phyloP scores from a whole-genome alignment of 2,797 vertebrate species.

The Poeciliopsis paucimaculata region DNA sequence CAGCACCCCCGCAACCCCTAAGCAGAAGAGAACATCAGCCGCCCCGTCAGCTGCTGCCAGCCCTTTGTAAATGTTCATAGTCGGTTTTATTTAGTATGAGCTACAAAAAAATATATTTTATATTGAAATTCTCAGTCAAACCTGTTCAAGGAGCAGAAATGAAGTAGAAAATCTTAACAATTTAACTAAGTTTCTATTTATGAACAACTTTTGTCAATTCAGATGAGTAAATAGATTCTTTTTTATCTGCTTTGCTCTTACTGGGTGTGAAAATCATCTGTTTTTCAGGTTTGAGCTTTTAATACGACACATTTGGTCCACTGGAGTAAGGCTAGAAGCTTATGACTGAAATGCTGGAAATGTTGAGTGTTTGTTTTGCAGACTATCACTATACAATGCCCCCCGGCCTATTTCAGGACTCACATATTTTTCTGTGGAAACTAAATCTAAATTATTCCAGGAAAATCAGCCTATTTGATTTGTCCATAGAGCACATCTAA shows the following conservation, averaged over 20 bases:
- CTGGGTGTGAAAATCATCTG: not conserved
- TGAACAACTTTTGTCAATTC: not conserved
- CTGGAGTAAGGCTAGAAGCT: not conserved
- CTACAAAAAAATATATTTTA: not conserved
- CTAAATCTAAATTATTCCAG: not conserved
- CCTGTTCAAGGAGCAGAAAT: not conserved
- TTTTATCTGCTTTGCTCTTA: not conserved
- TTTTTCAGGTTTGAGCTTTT: not conserved
- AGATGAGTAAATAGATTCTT: not conserved
- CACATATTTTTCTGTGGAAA: not conserved
- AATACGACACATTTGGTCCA: not conserved
- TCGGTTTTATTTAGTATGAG: not conserved
- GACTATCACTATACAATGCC: not conserved
- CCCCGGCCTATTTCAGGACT: not conserved
- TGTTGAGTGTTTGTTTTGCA: not conserved
- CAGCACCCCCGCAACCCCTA: constrained; percentile 43
- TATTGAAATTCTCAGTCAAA: not conserved
- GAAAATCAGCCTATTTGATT: not conserved
- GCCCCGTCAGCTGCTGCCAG: constrained; percentile 32
- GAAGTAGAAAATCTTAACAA: too few species aligned
- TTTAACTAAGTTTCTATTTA: not conserved
- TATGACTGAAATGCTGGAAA: not conserved
- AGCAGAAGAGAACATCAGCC: constrained; percentile 56
- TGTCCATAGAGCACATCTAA: not conserved
- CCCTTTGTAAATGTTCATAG: constrained; percentile 9